Evolutionary conservation across 2,888 invertebrate genomes (phyloP), one percentile per base, ranked within the genome.

Genomic region (Globia sparganii): DNA sequence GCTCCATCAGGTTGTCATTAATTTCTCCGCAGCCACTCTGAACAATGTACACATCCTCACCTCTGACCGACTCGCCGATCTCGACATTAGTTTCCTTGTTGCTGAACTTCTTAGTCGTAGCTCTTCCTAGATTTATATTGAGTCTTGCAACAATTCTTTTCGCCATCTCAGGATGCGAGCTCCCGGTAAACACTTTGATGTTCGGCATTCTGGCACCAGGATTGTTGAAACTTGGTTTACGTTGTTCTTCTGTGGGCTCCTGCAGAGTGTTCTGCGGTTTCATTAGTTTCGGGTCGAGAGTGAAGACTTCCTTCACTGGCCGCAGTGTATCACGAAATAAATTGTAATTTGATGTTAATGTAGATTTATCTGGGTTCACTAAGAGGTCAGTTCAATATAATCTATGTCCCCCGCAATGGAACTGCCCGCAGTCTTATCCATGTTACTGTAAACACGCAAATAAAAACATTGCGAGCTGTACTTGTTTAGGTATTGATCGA

Each of bases 171-270:
- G 99, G 98, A 96, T 99, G 99, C 78, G 99, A 99, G 85, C 99
- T 99, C 83, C 99, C 99, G 92, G 99, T 99, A 96, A 99, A 99
- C 89, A 99, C 98, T 97, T 99, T 99, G 91, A 99, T 99, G 96
- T 99, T 99, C 91, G 99, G 99, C 99, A 99, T 99, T 97, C 97
- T 96, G 75, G 93, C 91, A 81, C 93, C 91, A 74, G 93, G 93
- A 76, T 93, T 91, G 31, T 88, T 90, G 77, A 93, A 91, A 69
- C 87, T 88, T 75, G 75, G 88, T 80, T 88, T 86, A 69, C 84
- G 81, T 80, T 84, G 85, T 73, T 90, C 85, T 86, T 90, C 87
- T 67, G 81, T 80, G 25, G 85, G 77, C 66, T 86, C 87, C 73
- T 91, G 91, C 84, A 89, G 84, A 72, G 84, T 90, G 77, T 91